Evolutionary conservation across 1,140 invertebrate genomes (phyloP).

Genomic region (Hydropsyche tenuis): DNA sequence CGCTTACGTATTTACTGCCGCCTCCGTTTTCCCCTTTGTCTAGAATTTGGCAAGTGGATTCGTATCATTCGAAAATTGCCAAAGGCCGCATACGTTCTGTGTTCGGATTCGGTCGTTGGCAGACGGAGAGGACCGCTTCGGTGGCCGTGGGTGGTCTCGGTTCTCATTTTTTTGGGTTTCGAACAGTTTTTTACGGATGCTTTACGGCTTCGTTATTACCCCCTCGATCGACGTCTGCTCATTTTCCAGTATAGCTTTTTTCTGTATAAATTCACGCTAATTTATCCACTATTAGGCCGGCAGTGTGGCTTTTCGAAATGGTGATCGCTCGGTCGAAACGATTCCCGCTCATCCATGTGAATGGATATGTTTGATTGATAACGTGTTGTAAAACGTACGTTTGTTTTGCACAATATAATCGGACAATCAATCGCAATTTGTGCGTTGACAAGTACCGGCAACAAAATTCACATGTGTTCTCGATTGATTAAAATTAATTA

Average conservation of each 20-base stretch:
- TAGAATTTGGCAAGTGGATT: conserved; percentile 22
- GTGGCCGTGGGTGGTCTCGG: too few species aligned
- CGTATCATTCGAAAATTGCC: conserved; percentile 14
- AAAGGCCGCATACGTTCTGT: too few species aligned
- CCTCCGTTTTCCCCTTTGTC: not conserved
- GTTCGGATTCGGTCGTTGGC: too few species aligned
- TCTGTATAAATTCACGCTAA: too few species aligned
- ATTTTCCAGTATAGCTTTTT: too few species aligned
- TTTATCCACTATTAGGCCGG: too few species aligned
- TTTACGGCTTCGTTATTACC: too few species aligned
- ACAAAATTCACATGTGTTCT: not conserved
- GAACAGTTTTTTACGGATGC: too few species aligned
- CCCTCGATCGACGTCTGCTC: too few species aligned
- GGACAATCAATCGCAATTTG: conserved; percentile 9
- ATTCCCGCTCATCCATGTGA: conserved; percentile 1
- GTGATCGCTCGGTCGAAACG: not conserved
- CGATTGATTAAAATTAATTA: conserved; percentile 1
- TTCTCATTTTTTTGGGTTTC: too few species aligned
- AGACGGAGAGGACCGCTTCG: too few species aligned
- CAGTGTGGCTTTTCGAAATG: too few species aligned
- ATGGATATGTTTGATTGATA: conserved; percentile 1
- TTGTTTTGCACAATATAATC: not conserved
- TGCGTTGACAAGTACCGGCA: not conserved
- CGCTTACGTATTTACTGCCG: not conserved
- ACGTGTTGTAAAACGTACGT: not conserved